Evolutionary conservation across 1,140 invertebrate genomes (phyloP), one percentile per base, ranked within the genome.

Genomic region (Papilio polytes): DNA sequence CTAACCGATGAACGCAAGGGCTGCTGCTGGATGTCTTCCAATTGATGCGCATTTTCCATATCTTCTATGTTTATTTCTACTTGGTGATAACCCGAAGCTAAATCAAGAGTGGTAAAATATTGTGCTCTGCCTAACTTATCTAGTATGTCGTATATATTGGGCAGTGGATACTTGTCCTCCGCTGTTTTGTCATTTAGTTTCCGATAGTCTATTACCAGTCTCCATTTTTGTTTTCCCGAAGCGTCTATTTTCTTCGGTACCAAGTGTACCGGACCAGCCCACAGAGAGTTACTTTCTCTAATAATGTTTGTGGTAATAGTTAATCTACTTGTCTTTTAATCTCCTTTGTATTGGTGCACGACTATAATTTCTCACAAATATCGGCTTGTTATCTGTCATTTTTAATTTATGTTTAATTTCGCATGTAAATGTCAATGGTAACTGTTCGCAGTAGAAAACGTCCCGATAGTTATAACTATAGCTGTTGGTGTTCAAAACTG

Each of bases 81-180:
- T 82, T 96, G 95, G 84, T 92, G 95, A 74, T 83, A 85, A 3
- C 95, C 96, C 56, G 85, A 90, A 7, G 80, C 85, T 18, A 95
- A 81, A 86, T 92, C 92, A 18, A 78, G 12, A 0, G 87, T 87
- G 0, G 85, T 83, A 20, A 92, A 88, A 59, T 85, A 91, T 46
- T 81, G 59, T 2, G 80, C 82, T 2, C 84, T 84, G 13, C 81
- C 80, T 20, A 96, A 74, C 15, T 83, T 83, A 72, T 26, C 26
- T 9, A 72, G 18, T 22, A 72, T 15, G 3, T 72, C 66, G 7
- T 36, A 12, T 12, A 72, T 72, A 31, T 84, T 80, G 2, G 83
- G 80, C 8, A 84, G n/a, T 1, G 80, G 78, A 8, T 81, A 83
- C 80, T 83, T 82, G 41, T 83, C 82, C 20, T 85, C 82, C 7